These are phyloP conservation scores for Rhynchonycteris naso DNA, from an alignment of 2,797 vertebrate species.

Conservation along the genomic window DNA sequence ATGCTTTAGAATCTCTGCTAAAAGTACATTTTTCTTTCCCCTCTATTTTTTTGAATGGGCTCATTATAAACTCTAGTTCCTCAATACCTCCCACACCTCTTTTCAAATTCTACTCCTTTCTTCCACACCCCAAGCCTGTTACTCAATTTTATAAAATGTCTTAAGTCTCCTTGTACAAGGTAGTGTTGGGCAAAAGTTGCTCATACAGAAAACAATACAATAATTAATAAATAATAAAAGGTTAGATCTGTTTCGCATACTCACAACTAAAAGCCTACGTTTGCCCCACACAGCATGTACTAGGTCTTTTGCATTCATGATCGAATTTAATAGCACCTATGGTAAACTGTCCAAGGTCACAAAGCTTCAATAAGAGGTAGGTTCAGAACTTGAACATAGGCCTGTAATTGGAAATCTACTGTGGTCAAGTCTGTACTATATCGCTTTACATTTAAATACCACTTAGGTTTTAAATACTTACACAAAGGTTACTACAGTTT, in stretches of 20 bases:
- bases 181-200: background rate
- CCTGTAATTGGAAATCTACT: background rate
- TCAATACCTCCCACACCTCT: background rate
- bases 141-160: background rate
- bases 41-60: background rate
- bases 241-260: background rate
- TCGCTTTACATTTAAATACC: slow-evolving; percentile 28
- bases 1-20: slow-evolving; percentile 35
- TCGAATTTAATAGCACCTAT: slow-evolving; percentile 35
- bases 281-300: background rate
- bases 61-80: slow-evolving; percentile 47
- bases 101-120: slow-evolving; percentile 50
- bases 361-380: background rate
- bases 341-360: slow-evolving; percentile 1
- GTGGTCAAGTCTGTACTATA: background rate
- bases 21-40: background rate
- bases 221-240: background rate
- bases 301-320: background rate
- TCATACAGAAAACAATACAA: background rate
- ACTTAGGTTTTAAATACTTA: slow-evolving; percentile 45
- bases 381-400: slow-evolving; percentile 2
- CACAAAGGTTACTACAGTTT: slow-evolving; percentile 3
- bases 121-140: background rate
- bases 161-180: background rate
- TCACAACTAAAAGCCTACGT: background rate